Conservation (phyloP, 2,888 invertebrate genomes). For the Xanthorhoe designata region DNA sequence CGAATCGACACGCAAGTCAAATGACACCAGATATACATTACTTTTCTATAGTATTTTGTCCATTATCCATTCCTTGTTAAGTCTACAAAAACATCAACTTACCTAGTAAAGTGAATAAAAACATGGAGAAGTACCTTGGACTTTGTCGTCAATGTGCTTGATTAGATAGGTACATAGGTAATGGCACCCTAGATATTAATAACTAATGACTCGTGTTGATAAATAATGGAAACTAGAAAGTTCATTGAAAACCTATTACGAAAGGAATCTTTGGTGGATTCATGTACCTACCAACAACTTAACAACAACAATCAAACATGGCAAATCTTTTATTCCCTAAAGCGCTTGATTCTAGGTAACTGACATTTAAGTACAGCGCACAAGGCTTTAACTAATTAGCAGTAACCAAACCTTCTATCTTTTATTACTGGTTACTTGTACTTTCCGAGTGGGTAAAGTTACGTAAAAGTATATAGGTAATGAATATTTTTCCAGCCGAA, state of each 20-base stretch:
- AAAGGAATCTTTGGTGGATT: not conserved
- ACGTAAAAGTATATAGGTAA: no score
- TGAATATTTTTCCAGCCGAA: no score
- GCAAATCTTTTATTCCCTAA: not conserved
- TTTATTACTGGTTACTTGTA: no score
- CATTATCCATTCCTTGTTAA: not conserved
- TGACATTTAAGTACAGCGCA: not conserved
- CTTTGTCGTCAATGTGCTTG: not conserved
- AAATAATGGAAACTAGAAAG: not conserved
- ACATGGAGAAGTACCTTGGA: not conserved
- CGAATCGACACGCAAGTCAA: slow-evolving; percentile 7
- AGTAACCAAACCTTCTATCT: no score
- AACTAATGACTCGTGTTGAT: not conserved
- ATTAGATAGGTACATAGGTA: not conserved
- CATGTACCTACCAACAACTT: not conserved
- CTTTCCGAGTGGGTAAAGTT: no score
- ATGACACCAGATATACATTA: slow-evolving; percentile 4
- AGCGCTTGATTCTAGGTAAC: not conserved
- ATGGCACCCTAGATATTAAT: not conserved
- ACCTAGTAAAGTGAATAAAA: not conserved
- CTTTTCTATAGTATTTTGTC: not conserved
- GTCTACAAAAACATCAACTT: not conserved
- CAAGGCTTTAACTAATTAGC: not conserved
- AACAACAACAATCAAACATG: not conserved
- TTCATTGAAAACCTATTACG: not conserved